A percentile compares a stretch with the other conserved stretches of the same genome.
phyloP scores from a whole-genome alignment of 2,888 invertebrate genomes.

The Sturmia bella region DNA sequence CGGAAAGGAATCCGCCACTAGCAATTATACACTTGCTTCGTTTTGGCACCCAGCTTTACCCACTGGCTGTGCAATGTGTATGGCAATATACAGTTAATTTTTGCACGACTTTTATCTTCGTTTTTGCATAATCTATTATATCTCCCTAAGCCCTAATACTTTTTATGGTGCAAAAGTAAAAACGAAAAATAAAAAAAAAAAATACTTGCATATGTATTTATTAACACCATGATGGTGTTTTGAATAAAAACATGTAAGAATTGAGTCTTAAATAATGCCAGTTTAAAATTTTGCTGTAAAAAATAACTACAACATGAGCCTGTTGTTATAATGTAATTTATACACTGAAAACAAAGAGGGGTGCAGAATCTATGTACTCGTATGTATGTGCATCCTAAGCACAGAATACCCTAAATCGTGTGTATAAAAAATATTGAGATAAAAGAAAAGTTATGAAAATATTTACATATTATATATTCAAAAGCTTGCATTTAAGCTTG shows the following conservation, averaged over 20 bases:
- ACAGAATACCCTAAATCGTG: slow-evolving; percentile 62
- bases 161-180: slow-evolving; percentile 57
- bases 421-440: slow-evolving; percentile 49
- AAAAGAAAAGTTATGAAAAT: slow-evolving; percentile 21
- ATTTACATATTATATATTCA: background rate
- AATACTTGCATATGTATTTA: slow-evolving; percentile 14
- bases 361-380: slow-evolving; percentile 61
- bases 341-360: slow-evolving; percentile 19
- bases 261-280: slow-evolving; percentile 58
- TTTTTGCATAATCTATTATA: slow-evolving; percentile 4
- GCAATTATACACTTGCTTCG: slow-evolving; percentile 53
- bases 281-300: slow-evolving; percentile 33
- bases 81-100: slow-evolving; percentile 22
- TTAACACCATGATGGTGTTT: slow-evolving; percentile 44
- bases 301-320: background rate
- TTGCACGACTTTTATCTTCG: slow-evolving; percentile 8
- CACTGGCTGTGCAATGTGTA: slow-evolving; percentile 53
- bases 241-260: slow-evolving; percentile 51
- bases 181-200: slow-evolving; percentile 37
- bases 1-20: slow-evolving; percentile 55
- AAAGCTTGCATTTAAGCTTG: too few species aligned
- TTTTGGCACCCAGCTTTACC: slow-evolving; percentile 52
- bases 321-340: slow-evolving; percentile 49
- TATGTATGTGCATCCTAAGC: slow-evolving; percentile 35
- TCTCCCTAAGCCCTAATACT: slow-evolving; percentile 61